Evolutionary conservation across 2,113 vertebrate species (phyloP).

Genomic region (Atractosteus spatula): DNA sequence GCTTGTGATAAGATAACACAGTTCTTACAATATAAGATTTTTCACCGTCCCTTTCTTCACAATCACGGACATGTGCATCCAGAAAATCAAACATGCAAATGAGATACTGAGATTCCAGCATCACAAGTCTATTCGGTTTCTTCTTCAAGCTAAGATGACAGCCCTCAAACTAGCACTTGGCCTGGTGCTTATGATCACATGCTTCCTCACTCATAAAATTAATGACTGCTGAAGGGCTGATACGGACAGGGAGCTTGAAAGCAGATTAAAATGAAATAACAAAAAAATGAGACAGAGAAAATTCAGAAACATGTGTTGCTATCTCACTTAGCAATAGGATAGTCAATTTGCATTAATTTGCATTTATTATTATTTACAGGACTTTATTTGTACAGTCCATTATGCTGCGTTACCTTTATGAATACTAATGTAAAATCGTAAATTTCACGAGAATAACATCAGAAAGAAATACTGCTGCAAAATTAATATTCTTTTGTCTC

Average conservation of each 20-base stretch:
- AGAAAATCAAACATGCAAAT: no score
- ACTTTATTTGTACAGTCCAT: slow-evolving; percentile 39
- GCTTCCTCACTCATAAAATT: slow-evolving; percentile 5
- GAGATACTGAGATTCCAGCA: no score
- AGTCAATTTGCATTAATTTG: slow-evolving; percentile 52
- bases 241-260: slow-evolving; percentile 10
- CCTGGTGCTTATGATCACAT: not conserved
- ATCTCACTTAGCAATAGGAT: slow-evolving; percentile 36
- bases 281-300: slow-evolving; percentile 5
- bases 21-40: no score
- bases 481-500: slow-evolving; percentile 51
- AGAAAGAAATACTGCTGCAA: slow-evolving; percentile 40
- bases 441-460: slow-evolving; percentile 41
- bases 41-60: no score
- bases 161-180: no score
- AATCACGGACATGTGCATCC: no score
- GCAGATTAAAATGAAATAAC: not conserved
- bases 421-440: slow-evolving; percentile 63
- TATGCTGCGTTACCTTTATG: slow-evolving; percentile 50
- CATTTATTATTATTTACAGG: slow-evolving; percentile 50
- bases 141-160: no score
- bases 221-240: not conserved
- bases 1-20: no score
- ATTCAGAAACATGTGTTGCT: slow-evolving; percentile 24
- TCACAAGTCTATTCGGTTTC: no score